These are phyloP conservation scores for Cosmopolites sordidus DNA, from an alignment of 2,888 invertebrate species.

Conservation along the genomic window DNA sequence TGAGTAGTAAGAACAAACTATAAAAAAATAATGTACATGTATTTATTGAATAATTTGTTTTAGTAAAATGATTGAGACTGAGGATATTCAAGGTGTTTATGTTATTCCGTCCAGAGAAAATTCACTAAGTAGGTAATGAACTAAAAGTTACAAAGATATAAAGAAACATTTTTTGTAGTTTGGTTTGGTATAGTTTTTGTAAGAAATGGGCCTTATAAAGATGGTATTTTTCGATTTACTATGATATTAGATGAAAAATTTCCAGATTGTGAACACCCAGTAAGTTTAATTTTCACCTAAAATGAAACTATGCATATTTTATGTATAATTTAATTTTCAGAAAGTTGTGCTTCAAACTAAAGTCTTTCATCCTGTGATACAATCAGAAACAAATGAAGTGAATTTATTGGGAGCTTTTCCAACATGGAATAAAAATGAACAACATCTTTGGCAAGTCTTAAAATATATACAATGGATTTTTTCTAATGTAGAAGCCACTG, in stretches of 20 bases:
- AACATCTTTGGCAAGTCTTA: slow-evolving; percentile 86
- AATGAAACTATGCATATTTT: neutral
- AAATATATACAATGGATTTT: slow-evolving; percentile 81
- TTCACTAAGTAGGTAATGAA: slow-evolving; percentile 65
- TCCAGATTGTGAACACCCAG: slow-evolving; percentile 78
- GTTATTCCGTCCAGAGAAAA: slow-evolving; percentile 87
- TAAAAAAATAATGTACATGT: neutral
- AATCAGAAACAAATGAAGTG: slow-evolving; percentile 71
- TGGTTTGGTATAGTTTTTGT: slow-evolving; percentile 92
- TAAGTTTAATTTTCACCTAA: no score
- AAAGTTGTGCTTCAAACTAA: slow-evolving; percentile 77
- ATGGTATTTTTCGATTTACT: slow-evolving; percentile 86
- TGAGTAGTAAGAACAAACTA: slow-evolving; percentile 73
- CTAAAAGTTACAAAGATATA: no score
- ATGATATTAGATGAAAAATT: slow-evolving; percentile 82
- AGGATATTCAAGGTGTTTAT: slow-evolving; percentile 84
- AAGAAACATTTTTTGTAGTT: slow-evolving; percentile 63
- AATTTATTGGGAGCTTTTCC: slow-evolving; percentile 76
- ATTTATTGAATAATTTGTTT: slow-evolving; percentile 42
- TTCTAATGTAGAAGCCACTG: slow-evolving; percentile 65
- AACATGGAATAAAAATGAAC: slow-evolving; percentile 77
- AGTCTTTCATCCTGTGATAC: slow-evolving; percentile 82
- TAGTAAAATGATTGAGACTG: slow-evolving; percentile 79
- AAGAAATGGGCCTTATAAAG: slow-evolving; percentile 81
- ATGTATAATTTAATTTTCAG: slow-evolving; percentile 51